phyloP scores from a whole-genome alignment of 1,140 invertebrate genomes.

The Zaprionus ornatus region DNA sequence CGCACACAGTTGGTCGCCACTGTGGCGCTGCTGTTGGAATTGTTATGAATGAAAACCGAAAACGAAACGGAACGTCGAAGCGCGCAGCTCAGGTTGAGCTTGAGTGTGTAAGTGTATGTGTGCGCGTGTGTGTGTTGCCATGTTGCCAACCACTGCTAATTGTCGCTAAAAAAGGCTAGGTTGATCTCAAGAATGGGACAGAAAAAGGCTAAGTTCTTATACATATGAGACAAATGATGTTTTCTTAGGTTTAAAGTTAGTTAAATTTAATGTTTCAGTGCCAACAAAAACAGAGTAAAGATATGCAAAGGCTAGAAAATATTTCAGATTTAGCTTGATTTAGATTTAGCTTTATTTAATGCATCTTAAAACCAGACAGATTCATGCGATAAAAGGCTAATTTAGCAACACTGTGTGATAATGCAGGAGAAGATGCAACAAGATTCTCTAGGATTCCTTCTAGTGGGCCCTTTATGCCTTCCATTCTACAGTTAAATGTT shows the following conservation, averaged over 20 bases:
- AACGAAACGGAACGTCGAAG: slow-evolving; percentile 15
- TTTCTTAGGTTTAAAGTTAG: background rate
- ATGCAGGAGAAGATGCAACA: too few species aligned
- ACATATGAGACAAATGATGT: background rate
- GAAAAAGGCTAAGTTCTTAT: background rate
- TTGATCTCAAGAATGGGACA: background rate
- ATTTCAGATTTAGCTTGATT: background rate
- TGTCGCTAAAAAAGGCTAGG: background rate
- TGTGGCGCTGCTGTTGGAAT: slow-evolving; percentile 16
- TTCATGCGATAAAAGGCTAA: too few species aligned
- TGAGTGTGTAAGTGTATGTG: background rate
- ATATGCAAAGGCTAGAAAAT: background rate
- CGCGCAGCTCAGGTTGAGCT: background rate
- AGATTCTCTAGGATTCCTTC: background rate
- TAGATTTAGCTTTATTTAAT: too few species aligned
- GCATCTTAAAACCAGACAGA: background rate
- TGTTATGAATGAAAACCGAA: slow-evolving; percentile 39
- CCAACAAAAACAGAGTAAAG: background rate
- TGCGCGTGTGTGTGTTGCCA: background rate
- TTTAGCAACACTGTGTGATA: too few species aligned
- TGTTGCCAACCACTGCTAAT: background rate
- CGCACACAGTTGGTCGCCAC: slow-evolving; percentile 12
- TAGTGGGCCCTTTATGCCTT: background rate
- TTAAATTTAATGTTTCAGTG: too few species aligned
- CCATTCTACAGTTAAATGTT: background rate